Conservation (phyloP, 2,113 vertebrate genomes). For the Sterna hirundo region DNA sequence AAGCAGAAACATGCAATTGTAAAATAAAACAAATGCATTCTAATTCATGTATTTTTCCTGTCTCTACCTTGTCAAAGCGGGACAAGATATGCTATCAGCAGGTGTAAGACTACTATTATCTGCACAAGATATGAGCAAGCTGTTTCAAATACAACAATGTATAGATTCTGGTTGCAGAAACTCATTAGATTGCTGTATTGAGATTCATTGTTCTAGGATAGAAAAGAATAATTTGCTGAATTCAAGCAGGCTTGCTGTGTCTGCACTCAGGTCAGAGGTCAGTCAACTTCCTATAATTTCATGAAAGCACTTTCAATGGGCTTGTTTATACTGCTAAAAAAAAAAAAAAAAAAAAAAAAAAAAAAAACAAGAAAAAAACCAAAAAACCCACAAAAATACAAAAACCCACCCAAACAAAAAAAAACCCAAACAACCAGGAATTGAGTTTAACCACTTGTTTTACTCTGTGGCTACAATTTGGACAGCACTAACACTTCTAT, state of each 20-base stretch:
- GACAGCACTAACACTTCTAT: neutral
- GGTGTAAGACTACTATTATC: neutral
- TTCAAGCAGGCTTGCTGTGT: neutral
- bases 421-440: neutral
- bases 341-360: neutral
- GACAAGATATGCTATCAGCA: neutral
- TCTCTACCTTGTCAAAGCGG: neutral
- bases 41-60: neutral
- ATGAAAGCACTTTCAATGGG: neutral
- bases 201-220: neutral
- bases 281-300: neutral
- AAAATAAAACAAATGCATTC: neutral
- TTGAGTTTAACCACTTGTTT: neutral
- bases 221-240: neutral
- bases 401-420: too few species aligned
- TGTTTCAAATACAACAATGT: neutral
- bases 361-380: too few species aligned
- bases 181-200: neutral
- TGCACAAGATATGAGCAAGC: neutral
- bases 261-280: neutral
- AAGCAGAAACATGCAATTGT: neutral
- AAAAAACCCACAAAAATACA: too few species aligned
- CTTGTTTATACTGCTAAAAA: neutral
- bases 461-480: neutral
- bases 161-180: neutral